Evolutionary conservation across 2,888 invertebrate species (phyloP).

Genomic region (Ophion ventricosus): DNA sequence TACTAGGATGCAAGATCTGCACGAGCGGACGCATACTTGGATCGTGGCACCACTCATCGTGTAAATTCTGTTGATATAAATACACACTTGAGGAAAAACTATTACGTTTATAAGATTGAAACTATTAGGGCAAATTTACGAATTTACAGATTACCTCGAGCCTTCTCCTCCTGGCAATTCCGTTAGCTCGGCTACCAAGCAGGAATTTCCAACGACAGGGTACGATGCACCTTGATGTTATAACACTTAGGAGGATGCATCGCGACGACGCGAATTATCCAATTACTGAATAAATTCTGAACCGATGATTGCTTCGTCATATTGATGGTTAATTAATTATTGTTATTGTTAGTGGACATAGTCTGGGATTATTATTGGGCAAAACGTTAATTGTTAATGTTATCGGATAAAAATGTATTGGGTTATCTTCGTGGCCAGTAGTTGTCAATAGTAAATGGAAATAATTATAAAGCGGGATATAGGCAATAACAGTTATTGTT

Average conservation of each 20-base stretch:
- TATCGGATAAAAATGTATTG: too few species aligned
- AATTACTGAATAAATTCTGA: not conserved
- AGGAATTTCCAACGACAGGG: not conserved
- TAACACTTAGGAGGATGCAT: not conserved
- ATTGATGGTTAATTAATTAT: not conserved
- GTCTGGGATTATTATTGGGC: not conserved
- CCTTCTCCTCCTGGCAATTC: not conserved
- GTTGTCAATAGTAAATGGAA: too few species aligned
- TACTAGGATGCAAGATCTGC: slow-evolving; percentile 15
- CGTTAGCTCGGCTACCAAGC: not conserved
- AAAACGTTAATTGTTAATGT: not conserved
- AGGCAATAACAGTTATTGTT: not conserved
- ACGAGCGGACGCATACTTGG: not conserved
- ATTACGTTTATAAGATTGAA: slow-evolving; percentile 18
- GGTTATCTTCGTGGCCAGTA: too few species aligned
- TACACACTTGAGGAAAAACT: not conserved
- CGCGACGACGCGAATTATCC: not conserved
- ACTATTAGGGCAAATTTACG: slow-evolving; percentile 20
- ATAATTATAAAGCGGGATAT: too few species aligned
- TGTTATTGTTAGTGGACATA: not conserved
- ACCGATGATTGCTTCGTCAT: not conserved
- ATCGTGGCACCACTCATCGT: not conserved
- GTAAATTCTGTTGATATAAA: not conserved
- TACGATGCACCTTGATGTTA: not conserved
- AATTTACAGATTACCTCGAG: not conserved